Conservation (phyloP, 2,797 vertebrate genomes). For the Hemitrygon akajei region DNA sequence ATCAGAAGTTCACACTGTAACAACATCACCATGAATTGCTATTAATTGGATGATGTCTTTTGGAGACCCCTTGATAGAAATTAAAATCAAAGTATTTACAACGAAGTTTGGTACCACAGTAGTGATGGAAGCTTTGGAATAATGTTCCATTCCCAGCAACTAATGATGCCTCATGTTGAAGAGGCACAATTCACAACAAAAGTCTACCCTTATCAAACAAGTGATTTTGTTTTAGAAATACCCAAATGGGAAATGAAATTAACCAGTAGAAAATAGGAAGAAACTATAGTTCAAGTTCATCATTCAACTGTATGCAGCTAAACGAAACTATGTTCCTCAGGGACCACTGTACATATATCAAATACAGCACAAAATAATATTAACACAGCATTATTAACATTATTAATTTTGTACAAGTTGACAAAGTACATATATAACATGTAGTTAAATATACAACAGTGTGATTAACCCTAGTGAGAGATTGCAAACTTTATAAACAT, state of each 20-base stretch:
- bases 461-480: neutral
- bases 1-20: neutral
- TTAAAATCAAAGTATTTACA: neutral
- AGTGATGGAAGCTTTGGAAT: neutral
- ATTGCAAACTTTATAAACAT: neutral
- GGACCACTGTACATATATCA: no score
- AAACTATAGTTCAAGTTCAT: neutral
- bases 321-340: no score
- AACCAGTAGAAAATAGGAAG: neutral
- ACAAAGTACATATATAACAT: no score
- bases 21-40: neutral
- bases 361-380: no score
- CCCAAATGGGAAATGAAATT: neutral
- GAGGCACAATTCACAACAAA: neutral
- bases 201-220: neutral
- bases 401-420: no score
- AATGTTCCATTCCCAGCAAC: neutral
- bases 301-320: no score
- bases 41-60: neutral
- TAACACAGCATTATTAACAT: no score
- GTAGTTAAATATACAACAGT: neutral
- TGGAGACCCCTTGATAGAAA: neutral
- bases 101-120: neutral
- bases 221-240: neutral
- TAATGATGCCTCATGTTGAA: neutral